These are phyloP conservation scores for Trichomycterus rosablanca DNA, from an alignment of 2,113 vertebrate species.

Conservation along the genomic window DNA sequence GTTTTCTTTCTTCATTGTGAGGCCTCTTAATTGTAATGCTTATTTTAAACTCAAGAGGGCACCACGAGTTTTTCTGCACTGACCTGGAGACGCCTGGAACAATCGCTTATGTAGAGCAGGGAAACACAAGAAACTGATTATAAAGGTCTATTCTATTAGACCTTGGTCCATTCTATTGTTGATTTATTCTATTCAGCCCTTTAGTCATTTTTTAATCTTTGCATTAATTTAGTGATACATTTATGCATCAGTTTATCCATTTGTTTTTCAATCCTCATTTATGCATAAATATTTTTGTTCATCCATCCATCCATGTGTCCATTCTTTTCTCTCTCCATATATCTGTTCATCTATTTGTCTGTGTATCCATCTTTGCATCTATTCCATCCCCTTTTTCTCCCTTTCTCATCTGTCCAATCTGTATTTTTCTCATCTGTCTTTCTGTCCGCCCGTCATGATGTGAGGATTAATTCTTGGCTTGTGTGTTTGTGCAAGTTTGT, in stretches of 20 bases:
- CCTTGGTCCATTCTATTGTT: too few species aligned
- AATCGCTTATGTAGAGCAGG: too few species aligned
- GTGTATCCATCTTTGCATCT: constrained; percentile 7
- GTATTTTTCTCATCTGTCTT: constrained; percentile 19
- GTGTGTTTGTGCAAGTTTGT: constrained; percentile 49
- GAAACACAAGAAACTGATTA: too few species aligned
- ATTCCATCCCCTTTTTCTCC: neutral
- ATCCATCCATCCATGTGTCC: neutral
- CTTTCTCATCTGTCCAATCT: constrained; percentile 1
- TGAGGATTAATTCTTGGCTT: constrained; percentile 64
- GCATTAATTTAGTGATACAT: too few species aligned
- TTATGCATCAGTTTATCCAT: neutral
- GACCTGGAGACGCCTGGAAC: too few species aligned
- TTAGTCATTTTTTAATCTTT: neutral
- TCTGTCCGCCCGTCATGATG: constrained; percentile 23
- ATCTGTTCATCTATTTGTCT: constrained; percentile 14
- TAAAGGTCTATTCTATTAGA: too few species aligned
- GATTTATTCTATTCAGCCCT: too few species aligned
- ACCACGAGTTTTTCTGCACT: fast-evolving
- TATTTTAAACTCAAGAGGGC: constrained; percentile 47
- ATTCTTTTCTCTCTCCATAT: too few species aligned
- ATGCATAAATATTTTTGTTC: neutral
- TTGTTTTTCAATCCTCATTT: neutral
- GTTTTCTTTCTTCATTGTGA: too few species aligned
- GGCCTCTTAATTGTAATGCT: constrained; percentile 11